Conservation (phyloP, 1,140 invertebrate genomes). For the Drosophila trapezifrons region DNA sequence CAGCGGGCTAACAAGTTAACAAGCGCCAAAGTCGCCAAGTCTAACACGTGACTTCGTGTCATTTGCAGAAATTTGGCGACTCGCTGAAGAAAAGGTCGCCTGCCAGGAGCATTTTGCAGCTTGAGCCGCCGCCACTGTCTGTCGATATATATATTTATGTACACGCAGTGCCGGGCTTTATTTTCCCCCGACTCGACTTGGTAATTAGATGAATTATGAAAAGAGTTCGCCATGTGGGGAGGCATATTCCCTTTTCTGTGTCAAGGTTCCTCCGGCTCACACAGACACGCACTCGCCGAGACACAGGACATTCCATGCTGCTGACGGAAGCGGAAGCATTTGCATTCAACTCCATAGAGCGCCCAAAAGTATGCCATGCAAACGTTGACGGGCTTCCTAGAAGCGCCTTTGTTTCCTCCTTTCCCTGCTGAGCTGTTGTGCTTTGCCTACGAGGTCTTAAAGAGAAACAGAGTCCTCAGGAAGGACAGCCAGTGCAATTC, state of each 20-base stretch:
- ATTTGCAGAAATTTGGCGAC: constrained; percentile 70
- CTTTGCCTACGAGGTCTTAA: constrained; percentile 10
- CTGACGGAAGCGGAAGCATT: constrained; percentile 57
- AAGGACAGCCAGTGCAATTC: constrained; percentile 29
- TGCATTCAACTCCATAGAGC: constrained; percentile 44
- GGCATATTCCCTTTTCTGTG: constrained; percentile 34
- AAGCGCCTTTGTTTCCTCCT: constrained; percentile 1
- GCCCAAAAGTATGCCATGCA: constrained; percentile 59
- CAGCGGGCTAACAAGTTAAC: constrained; percentile 74
- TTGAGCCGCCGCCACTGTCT: constrained; percentile 20
- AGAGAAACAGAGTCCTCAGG: constrained; percentile 5
- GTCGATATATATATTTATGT: constrained; percentile 32
- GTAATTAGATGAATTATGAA: constrained; percentile 64
- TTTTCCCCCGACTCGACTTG: constrained; percentile 22
- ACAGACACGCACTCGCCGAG: constrained; percentile 7
- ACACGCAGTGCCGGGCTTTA: constrained; percentile 28
- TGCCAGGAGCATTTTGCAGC: constrained; percentile 39
- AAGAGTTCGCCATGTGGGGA: constrained; percentile 21
- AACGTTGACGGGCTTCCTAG: constrained; percentile 14
- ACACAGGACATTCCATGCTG: constrained; percentile 14
- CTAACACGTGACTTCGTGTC: constrained; percentile 82
- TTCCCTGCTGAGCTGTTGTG: constrained; percentile 6
- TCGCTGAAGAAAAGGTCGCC: constrained; percentile 37
- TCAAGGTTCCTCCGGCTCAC: constrained; percentile 28
- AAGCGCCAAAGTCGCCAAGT: constrained; percentile 80